Percentiles rank a stretch among this genome's conserved stretches.
These are phyloP conservation scores for Meleagris gallopavo DNA, from an alignment of 2,113 vertebrate genomes.

Conservation along the genomic window DNA sequence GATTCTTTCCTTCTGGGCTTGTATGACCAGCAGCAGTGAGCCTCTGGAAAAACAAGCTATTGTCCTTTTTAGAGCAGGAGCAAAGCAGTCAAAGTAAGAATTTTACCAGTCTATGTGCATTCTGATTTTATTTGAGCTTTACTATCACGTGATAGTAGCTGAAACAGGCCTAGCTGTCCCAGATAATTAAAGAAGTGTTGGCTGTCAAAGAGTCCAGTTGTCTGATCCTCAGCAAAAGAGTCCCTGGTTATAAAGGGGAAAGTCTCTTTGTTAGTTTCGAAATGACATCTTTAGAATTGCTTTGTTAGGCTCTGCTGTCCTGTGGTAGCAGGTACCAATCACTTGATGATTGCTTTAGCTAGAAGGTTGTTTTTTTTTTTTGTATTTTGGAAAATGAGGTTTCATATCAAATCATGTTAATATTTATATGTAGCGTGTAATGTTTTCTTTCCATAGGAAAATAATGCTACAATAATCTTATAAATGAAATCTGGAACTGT, in stretches of 20 bases:
- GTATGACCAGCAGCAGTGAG: conserved; percentile 72
- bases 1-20: conserved; percentile 73
- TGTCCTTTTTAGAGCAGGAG: conserved; percentile 72
- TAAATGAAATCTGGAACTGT: neutral
- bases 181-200: neutral
- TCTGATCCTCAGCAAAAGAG: neutral
- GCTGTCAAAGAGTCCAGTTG: neutral
- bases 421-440: neutral
- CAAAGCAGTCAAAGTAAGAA: conserved; percentile 75
- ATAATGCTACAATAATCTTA: neutral
- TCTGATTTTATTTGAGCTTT: conserved; percentile 56
- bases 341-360: neutral
- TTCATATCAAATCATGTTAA: neutral
- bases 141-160: conserved; percentile 46
- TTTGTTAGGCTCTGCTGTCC: neutral
- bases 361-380: neutral
- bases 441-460: neutral
- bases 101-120: conserved; percentile 58
- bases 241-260: neutral
- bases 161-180: neutral
- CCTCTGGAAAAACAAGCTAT: conserved; percentile 71
- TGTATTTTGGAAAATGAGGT: neutral
- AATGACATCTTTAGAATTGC: rapidly evolving
- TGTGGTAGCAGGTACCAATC: neutral
- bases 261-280: neutral